phyloP scores from a whole-genome alignment of 1,140 invertebrate genomes.

The Trichomalopsis sarcophagae region DNA sequence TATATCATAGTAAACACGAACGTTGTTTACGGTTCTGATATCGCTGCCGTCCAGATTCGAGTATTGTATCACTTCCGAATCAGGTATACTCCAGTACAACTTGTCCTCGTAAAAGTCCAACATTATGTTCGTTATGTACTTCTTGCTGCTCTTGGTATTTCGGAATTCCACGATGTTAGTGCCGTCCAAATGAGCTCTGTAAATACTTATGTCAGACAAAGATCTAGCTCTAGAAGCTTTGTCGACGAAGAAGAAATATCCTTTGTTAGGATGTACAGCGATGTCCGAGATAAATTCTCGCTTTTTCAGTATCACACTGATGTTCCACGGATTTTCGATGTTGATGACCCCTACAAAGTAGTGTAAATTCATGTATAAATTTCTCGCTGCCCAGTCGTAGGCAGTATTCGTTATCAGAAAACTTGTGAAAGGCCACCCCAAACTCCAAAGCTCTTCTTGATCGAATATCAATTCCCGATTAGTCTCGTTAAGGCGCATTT shows the following conservation, averaged over 20 bases:
- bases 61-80: not conserved
- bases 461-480: not conserved
- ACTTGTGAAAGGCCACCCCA: not conserved
- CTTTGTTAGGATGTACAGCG: not conserved
- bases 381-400: not conserved
- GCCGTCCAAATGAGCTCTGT: not conserved
- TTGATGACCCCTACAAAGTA: not conserved
- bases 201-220: not conserved
- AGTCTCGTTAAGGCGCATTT: not conserved
- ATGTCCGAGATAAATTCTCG: not conserved
- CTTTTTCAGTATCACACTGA: not conserved
- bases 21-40: not conserved
- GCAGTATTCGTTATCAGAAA: not conserved
- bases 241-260: not conserved
- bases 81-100: conserved; percentile 9
- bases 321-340: not conserved
- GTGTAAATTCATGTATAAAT: conserved; percentile 9
- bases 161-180: not conserved
- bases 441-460: not conserved
- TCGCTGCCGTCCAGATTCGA: not conserved
- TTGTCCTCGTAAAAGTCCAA: not conserved
- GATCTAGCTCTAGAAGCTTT: not conserved
- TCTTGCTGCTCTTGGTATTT: too few species aligned
- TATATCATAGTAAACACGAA: not conserved
- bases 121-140: not conserved